These are phyloP conservation scores for Agrochola lychnidis DNA, from an alignment of 2,888 invertebrate genomes.

Conservation along the genomic window DNA sequence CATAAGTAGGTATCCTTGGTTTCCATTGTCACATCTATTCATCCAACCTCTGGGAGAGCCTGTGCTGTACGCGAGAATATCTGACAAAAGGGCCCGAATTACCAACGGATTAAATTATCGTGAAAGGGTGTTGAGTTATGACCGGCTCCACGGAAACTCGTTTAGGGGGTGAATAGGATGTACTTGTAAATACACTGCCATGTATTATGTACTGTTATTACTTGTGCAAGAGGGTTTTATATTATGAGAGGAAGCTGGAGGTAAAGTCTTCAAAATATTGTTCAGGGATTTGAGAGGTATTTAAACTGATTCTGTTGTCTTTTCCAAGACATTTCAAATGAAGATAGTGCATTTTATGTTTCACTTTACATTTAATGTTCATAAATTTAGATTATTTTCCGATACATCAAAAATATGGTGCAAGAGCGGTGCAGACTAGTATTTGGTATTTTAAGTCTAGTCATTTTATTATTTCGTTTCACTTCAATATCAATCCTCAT, in stretches of 20 bases:
- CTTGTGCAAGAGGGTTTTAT: slow-evolving; percentile 41
- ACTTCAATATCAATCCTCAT: slow-evolving; percentile 29
- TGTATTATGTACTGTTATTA: slow-evolving; percentile 61
- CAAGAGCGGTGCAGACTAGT: background rate
- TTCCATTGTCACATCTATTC: slow-evolving; percentile 35
- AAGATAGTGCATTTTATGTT: background rate
- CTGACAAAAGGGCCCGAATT: slow-evolving; percentile 80
- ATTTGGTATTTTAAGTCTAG: background rate
- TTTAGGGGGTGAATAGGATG: slow-evolving; percentile 65
- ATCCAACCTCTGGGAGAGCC: slow-evolving; percentile 46
- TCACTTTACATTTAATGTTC: slow-evolving; percentile 1
- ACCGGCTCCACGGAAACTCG: slow-evolving; percentile 71
- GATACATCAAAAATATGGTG: background rate
- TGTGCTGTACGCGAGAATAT: slow-evolving; percentile 65
- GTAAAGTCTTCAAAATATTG: slow-evolving; percentile 20
- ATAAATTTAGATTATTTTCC: background rate
- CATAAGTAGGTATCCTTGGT: background rate
- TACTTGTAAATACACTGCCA: slow-evolving; percentile 62
- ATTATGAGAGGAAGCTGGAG: slow-evolving; percentile 30
- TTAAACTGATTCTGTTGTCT: background rate
- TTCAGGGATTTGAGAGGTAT: slow-evolving; percentile 15
- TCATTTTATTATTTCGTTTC: slow-evolving; percentile 16
- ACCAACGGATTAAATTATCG: slow-evolving; percentile 79
- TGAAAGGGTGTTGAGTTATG: slow-evolving; percentile 79
- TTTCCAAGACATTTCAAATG: background rate